These are phyloP conservation scores for Cataglyphis albicans DNA, from an alignment of 2,888 invertebrate genomes.

Conservation along the genomic window DNA sequence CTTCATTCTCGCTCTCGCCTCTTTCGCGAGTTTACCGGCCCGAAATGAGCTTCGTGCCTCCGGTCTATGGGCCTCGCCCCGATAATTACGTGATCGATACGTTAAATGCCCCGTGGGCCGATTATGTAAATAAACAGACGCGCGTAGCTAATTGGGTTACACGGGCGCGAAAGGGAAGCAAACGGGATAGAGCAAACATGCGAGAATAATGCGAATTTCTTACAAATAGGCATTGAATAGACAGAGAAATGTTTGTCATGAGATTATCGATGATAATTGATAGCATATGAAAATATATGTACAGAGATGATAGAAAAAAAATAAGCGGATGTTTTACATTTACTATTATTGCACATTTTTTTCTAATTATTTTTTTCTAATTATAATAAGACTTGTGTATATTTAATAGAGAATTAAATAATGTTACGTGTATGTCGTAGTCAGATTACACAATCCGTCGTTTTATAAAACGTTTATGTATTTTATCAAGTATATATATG, in stretches of 20 bases:
- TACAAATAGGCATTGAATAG: background rate
- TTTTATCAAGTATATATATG: too few relatives aligned
- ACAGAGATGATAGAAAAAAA: background rate
- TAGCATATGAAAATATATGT: background rate
- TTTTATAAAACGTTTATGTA: too few relatives aligned
- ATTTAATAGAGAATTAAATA: too few relatives aligned
- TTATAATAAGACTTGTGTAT: too few relatives aligned
- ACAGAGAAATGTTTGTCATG: background rate
- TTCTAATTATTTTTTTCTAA: background rate
- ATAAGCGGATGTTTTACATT: too few relatives aligned
- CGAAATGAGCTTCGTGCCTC: constrained; percentile 40
- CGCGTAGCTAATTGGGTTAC: constrained; percentile 67
- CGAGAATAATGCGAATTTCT: constrained; percentile 21
- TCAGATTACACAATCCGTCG: too few relatives aligned
- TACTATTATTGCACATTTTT: background rate
- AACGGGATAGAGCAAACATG: background rate
- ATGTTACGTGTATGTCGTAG: too few relatives aligned
- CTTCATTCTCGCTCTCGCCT: constrained; percentile 78
- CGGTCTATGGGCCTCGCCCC: constrained; percentile 38
- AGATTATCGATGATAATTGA: background rate
- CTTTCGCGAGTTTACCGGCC: constrained; percentile 27
- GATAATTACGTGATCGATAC: constrained; percentile 80
- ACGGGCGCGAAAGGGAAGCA: constrained; percentile 14
- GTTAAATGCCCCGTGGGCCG: constrained; percentile 74
- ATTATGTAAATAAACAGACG: constrained; percentile 70